Evolutionary conservation across 2,797 vertebrate species (phyloP).

Genomic region (Macropus fuliginosus): DNA sequence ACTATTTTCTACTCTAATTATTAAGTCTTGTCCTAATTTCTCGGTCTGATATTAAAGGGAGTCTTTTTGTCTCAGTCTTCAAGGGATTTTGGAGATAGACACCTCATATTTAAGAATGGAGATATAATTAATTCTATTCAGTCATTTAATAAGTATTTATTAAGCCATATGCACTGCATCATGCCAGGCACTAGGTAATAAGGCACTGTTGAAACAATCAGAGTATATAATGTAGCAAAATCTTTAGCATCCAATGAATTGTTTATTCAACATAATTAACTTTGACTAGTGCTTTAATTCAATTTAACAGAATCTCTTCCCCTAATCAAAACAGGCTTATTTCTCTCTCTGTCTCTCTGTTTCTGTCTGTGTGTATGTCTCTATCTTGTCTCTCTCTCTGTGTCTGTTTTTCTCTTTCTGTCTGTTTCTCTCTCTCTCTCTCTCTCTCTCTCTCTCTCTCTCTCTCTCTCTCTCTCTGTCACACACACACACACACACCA

Average conservation of each 20-base stretch:
- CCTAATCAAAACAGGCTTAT: background rate
- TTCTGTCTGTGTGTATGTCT: too few species aligned
- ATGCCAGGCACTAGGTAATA: background rate
- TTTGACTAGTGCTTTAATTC: background rate
- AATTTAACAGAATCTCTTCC: background rate
- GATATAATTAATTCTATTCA: background rate
- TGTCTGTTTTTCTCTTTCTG: too few species aligned
- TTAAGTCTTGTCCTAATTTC: conserved; percentile 1
- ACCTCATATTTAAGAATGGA: background rate
- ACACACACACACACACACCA: background rate
- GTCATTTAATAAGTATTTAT: background rate
- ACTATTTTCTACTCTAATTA: background rate
- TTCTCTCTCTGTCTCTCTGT: too few species aligned
- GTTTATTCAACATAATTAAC: background rate
- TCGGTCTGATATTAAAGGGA: background rate
- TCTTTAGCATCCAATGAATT: background rate
- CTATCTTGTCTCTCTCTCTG: too few species aligned
- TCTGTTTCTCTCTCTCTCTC: too few species aligned
- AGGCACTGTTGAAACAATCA: background rate
- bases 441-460: too few species aligned
- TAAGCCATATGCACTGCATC: background rate
- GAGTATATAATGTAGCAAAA: background rate
- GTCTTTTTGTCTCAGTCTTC: conserved; percentile 22
- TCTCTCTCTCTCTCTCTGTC: too few species aligned
- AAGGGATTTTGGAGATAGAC: conserved; percentile 8